Evolutionary conservation across 1,140 invertebrate species (phyloP), one percentile per base, ranked within the genome.

Genomic region (Tenebrio molitor): DNA sequence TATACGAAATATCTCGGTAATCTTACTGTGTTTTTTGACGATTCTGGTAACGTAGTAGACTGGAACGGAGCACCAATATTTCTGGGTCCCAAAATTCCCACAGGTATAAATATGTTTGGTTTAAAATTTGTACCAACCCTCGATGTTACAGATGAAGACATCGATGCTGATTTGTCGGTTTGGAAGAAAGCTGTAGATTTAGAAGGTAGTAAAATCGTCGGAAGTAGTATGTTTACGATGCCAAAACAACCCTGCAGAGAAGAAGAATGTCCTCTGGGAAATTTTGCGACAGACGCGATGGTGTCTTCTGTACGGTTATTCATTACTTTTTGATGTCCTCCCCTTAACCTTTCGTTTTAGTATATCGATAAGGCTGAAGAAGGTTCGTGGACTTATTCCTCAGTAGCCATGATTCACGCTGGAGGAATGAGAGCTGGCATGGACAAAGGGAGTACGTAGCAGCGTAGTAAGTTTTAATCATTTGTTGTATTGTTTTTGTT

Each of bases 11-110:
- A 94, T 81, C 85, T 95, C 65, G 93, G 93, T n/a, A 88, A 90
- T 80, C 78, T 95, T 15, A 87, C 89, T 0, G 87, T 96, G 0
- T 88, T 85, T 73, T 95, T 95, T 77, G 88, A 95, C 77, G 84
- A 86, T 10, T 74, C 87, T 0, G 93, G 93, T 5, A 88, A 93
- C 76, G 85, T 93, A 80, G 84, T 0, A 81, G 84, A 39, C n/a
- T 94, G 89, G 86, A 84, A 86, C 15, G 94, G 94, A n/a, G 89
- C 90, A 58, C 93, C 95, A 0, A 90, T 95, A 75, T 89, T 92
- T 69, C 82, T 96, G 74, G 88, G 91, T 65, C 74, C 81, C 2
- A 84, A 84, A 41, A 84, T 93, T 15, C 82, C 87, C 0, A 82
- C 91, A 86, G 90, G 91, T 65, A 12, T 10, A 6, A 34, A 41